Evolutionary conservation across 2,888 invertebrate genomes (phyloP).

Genomic region (Lumbricus terrestris): DNA sequence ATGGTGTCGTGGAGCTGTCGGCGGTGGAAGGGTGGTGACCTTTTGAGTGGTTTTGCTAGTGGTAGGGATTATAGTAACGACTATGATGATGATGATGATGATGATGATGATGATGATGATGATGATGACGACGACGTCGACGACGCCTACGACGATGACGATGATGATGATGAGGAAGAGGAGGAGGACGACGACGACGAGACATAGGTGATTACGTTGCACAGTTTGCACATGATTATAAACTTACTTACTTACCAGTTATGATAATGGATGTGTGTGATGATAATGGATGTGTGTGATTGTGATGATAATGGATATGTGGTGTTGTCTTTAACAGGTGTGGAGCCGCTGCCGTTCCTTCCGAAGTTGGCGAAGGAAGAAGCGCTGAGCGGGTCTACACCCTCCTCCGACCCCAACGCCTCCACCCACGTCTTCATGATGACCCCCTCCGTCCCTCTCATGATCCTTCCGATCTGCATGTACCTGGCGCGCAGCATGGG

Average conservation of each 20-base stretch:
- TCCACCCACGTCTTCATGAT: constrained; percentile 25
- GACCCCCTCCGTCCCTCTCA: constrained; percentile 38
- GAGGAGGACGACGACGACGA: no score
- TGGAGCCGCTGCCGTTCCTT: constrained; percentile 38
- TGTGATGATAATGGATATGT: not conserved
- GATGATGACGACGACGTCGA: not conserved
- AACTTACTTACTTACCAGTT: not conserved
- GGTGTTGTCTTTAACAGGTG: constrained; percentile 27
- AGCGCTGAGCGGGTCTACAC: constrained; percentile 22
- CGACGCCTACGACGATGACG: not conserved
- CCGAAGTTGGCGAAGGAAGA: constrained; percentile 32
- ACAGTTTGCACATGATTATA: not conserved
- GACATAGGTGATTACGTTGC: no score
- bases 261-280: not conserved
- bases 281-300: not conserved
- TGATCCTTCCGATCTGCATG: constrained; percentile 40
- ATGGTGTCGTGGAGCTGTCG: not conserved
- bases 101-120: not conserved
- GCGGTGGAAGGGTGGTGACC: not conserved
- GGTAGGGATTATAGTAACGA: not conserved
- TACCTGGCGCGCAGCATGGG: constrained; percentile 35
- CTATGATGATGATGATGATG: no score
- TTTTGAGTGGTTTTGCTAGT: not conserved
- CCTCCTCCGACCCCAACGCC: constrained; percentile 5
- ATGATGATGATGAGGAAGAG: not conserved